Conservation (phyloP, 2,888 invertebrate species). For the Tethea ocularis region DNA sequence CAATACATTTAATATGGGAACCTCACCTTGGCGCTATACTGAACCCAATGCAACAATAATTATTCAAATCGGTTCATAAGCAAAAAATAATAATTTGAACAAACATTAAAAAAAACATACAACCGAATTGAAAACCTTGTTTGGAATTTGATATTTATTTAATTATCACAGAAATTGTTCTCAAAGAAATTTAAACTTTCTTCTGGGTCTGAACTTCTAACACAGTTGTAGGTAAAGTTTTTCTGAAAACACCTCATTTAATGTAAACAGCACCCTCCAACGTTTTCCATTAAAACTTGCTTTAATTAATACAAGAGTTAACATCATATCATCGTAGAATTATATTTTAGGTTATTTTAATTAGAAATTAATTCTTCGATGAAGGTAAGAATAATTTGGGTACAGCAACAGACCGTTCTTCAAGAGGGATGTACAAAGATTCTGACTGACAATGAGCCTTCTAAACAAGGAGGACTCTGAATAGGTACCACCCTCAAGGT, state of each 20-base stretch:
- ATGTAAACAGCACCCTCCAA: neutral
- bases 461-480: no score
- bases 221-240: neutral
- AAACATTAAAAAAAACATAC: no score
- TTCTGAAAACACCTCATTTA: neutral
- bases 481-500: no score
- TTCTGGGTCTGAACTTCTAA: neutral
- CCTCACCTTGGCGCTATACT: no score
- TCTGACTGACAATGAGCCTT: no score
- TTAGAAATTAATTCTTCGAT: neutral
- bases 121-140: no score
- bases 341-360: neutral
- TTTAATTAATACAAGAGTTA: neutral
- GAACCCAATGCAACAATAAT: no score
- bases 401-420: no score
- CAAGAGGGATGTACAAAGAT: no score
- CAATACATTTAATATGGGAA: no score
- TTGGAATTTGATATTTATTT: neutral
- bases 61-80: no score
- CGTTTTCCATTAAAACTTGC: conserved; percentile 3
- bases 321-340: neutral
- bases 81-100: no score
- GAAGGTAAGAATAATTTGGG: neutral
- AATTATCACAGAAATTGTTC: neutral
- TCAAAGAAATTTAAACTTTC: neutral